Percentiles rank a stretch among this genome's conserved stretches.
These are phyloP conservation scores for Psammodynastes pulverulentus DNA, from an alignment of 2,113 vertebrate species.

Conservation along the genomic window DNA sequence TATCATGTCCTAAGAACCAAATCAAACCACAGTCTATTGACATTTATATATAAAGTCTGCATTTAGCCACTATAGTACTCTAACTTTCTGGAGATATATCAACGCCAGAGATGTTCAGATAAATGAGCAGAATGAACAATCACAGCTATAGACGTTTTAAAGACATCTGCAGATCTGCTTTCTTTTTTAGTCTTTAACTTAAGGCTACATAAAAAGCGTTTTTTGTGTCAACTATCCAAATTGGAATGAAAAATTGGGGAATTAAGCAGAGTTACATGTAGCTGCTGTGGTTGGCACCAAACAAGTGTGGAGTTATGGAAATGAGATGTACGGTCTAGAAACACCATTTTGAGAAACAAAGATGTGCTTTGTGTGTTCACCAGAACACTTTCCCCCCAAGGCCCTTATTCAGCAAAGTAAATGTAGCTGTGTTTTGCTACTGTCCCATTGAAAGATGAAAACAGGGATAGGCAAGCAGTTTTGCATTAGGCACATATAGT, in stretches of 20 bases:
- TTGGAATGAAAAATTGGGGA: conserved; percentile 48
- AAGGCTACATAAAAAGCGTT: background rate
- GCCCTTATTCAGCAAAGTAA: conserved; percentile 58
- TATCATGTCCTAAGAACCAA: background rate
- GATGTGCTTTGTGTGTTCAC: conserved; percentile 63
- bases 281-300: conserved; percentile 50
- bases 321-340: conserved; percentile 63
- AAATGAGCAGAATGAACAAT: background rate
- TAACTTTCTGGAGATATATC: background rate
- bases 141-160: background rate
- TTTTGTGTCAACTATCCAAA: conserved; percentile 4
- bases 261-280: conserved; percentile 47
- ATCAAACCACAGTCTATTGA: background rate
- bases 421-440: conserved; percentile 48
- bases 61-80: background rate
- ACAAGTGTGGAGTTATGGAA: conserved; percentile 53
- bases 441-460: conserved; percentile 56
- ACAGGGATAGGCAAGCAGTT: conserved; percentile 49
- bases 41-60: background rate
- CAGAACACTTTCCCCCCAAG: conserved; percentile 48
- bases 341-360: conserved; percentile 66
- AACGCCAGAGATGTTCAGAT: background rate
- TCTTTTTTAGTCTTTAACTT: background rate
- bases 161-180: background rate
- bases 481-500: conserved; percentile 27